A percentile compares a stretch with the other conserved stretches of the same genome.
phyloP scores from a whole-genome alignment of 92 coral and sea anemone species.

The Parazoanthus darwini region DNA sequence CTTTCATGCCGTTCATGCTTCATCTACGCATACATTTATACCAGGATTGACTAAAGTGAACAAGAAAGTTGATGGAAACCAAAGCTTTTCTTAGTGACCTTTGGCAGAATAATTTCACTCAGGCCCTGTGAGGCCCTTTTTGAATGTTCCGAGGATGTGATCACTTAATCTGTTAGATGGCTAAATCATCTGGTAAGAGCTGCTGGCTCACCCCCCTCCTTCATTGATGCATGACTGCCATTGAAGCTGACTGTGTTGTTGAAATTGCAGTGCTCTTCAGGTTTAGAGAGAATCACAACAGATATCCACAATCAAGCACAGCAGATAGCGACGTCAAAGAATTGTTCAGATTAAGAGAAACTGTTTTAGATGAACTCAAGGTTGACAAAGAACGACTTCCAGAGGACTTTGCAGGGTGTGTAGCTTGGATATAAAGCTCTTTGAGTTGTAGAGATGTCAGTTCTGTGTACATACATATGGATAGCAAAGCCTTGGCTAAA shows the following conservation, averaged over 20 bases:
- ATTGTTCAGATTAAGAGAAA: slow-evolving; percentile 66
- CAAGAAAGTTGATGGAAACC: too few species aligned
- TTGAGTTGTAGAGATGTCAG: neutral
- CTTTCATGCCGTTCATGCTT: too few species aligned
- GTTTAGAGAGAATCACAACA: slow-evolving; percentile 78
- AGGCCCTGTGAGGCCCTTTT: too few species aligned
- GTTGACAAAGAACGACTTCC: slow-evolving; percentile 67
- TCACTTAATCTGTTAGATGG: too few species aligned
- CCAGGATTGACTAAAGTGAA: too few species aligned
- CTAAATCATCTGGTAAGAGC: too few species aligned
- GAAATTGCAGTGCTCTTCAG: slow-evolving; percentile 66
- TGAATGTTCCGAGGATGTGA: too few species aligned
- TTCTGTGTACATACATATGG: neutral
- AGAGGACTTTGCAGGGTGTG: slow-evolving; percentile 86
- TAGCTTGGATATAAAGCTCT: neutral
- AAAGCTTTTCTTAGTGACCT: too few species aligned
- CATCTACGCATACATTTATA: too few species aligned
- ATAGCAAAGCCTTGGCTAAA: too few species aligned
- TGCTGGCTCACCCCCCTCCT: too few species aligned
- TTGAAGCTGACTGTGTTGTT: neutral
- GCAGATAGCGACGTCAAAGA: slow-evolving; percentile 63
- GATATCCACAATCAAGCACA: slow-evolving; percentile 66
- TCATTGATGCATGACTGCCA: neutral
- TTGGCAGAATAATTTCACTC: too few species aligned
- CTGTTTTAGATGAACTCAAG: slow-evolving; percentile 75